These are phyloP conservation scores for Labrus mixtus DNA, from an alignment of 2,113 vertebrate genomes.

Conservation along the genomic window DNA sequence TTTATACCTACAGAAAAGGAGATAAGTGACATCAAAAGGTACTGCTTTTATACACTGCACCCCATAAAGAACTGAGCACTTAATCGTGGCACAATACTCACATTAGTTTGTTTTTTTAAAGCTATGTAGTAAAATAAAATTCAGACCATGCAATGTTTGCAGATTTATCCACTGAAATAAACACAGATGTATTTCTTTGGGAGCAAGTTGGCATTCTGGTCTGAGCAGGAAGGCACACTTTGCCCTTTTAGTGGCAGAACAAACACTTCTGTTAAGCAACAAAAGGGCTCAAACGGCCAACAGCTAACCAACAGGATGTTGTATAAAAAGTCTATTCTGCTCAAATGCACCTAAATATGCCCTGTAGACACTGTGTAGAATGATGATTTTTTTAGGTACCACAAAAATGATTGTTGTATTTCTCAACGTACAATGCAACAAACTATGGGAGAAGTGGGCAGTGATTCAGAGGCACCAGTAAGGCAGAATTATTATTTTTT, in stretches of 20 bases:
- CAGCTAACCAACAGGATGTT: constrained; percentile 20
- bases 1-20: constrained; percentile 34
- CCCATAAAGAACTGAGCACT: neutral
- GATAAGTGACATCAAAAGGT: constrained; percentile 31
- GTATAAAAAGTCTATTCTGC: constrained; percentile 12
- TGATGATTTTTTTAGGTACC: neutral
- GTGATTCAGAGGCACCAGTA: neutral
- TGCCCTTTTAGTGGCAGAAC: constrained; percentile 47
- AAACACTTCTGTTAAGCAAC: constrained; percentile 35
- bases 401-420: neutral
- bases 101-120: neutral
- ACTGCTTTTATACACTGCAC: constrained; percentile 29
- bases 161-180: constrained; percentile 31
- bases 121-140: constrained; percentile 28
- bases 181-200: constrained; percentile 36
- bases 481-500: neutral
- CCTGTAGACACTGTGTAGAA: neutral
- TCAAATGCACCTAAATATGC: neutral
- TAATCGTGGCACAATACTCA: neutral
- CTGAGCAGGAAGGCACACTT: constrained; percentile 43
- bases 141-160: constrained; percentile 6
- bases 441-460: neutral
- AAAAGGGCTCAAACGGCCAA: constrained; percentile 1
- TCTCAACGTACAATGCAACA: neutral
- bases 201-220: constrained; percentile 33